Conservation (phyloP, 2,797 vertebrate species). For the Mycteria americana region DNA sequence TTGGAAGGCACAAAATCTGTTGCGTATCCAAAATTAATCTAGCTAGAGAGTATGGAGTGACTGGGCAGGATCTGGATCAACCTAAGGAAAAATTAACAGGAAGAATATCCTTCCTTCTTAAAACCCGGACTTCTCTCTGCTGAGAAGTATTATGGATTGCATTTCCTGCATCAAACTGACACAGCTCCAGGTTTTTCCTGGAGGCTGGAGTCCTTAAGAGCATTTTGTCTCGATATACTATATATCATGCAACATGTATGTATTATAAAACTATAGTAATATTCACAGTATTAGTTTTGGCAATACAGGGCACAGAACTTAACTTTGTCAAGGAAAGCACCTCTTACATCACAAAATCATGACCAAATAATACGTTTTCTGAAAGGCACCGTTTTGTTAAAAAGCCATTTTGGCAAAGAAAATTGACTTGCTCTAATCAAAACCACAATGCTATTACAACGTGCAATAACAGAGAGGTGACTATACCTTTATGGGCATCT, state of each 20-base stretch:
- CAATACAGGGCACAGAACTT: neutral
- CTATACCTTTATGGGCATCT: neutral
- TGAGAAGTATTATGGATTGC: neutral
- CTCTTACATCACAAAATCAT: neutral
- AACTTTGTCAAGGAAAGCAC: neutral
- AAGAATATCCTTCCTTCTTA: neutral
- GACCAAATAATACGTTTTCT: neutral
- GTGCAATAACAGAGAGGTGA: neutral
- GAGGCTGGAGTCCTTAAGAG: neutral
- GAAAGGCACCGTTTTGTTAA: neutral
- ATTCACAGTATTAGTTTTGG: neutral
- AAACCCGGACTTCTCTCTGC: neutral
- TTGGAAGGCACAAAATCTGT: neutral
- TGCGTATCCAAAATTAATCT: neutral
- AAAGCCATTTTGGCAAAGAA: neutral
- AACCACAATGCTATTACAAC: neutral
- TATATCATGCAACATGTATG: neutral
- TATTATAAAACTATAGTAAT: neutral
- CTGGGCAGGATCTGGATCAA: neutral
- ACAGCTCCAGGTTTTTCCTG: neutral
- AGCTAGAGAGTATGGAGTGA: neutral
- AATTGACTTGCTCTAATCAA: neutral
- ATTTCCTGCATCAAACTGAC: neutral
- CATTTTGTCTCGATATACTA: neutral
- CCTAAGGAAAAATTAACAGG: neutral